Evolutionary conservation across 1,140 invertebrate genomes (phyloP).

Genomic region (Microplitis demolitor): DNA sequence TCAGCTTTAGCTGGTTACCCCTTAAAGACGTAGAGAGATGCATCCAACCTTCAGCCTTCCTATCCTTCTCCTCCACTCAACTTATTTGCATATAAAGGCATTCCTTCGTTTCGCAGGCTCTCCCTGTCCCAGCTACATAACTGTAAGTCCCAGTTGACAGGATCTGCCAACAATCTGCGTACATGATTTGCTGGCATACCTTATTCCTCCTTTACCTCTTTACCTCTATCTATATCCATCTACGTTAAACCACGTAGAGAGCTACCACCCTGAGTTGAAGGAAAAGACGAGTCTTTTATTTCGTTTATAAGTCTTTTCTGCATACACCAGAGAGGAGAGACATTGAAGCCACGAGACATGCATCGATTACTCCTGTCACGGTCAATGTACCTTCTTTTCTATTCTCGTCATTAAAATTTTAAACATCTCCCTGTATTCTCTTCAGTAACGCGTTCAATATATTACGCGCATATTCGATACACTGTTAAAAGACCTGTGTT

Average conservation of each 20-base stretch:
- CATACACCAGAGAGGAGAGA: too few relatives aligned
- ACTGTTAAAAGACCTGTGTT: too few relatives aligned
- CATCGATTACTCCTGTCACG: too few relatives aligned
- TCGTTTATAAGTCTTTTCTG: background rate
- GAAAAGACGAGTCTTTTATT: background rate
- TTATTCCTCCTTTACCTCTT: conserved; percentile 36
- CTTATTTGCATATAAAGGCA: conserved; percentile 63
- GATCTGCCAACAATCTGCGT: conserved; percentile 59
- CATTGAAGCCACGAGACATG: too few relatives aligned
- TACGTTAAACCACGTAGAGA: conserved; percentile 21
- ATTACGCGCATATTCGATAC: too few relatives aligned
- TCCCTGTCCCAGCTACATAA: conserved; percentile 52
- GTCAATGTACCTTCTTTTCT: too few relatives aligned
- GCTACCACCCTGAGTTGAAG: conserved; percentile 12
- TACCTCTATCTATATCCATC: conserved; percentile 33
- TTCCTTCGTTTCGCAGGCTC: conserved; percentile 51
- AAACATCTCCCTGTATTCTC: too few relatives aligned
- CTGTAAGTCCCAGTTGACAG: conserved; percentile 59
- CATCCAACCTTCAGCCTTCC: conserved; percentile 30
- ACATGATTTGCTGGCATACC: conserved; percentile 52
- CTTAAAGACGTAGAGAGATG: background rate
- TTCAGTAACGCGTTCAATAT: background rate
- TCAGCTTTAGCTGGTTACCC: background rate
- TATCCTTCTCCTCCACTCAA: conserved; percentile 38
- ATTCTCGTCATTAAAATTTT: too few relatives aligned